These are phyloP conservation scores for Stratiomys singularior DNA, from an alignment of 2,888 invertebrate species.

Conservation along the genomic window DNA sequence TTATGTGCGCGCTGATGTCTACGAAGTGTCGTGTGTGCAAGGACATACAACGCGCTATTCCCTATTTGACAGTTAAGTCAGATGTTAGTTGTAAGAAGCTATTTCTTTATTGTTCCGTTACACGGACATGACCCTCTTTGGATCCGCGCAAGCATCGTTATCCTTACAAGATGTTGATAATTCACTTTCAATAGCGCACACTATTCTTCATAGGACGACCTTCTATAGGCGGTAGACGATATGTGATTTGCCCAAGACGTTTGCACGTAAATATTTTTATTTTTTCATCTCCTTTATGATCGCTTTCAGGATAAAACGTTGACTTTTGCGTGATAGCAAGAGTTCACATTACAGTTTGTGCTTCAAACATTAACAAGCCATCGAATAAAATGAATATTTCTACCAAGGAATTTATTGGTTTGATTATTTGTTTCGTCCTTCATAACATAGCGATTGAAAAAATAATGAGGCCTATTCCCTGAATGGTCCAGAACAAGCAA, in stretches of 20 bases:
- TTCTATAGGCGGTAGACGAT: constrained; percentile 7
- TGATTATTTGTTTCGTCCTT: too few species aligned
- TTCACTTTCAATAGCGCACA: constrained; percentile 17
- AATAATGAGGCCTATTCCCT: too few species aligned
- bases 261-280: constrained; percentile 34
- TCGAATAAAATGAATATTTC: too few species aligned
- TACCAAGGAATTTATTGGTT: too few species aligned
- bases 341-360: constrained; percentile 10
- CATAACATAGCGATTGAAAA: too few species aligned
- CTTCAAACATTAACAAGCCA: not conserved
- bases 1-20: constrained; percentile 29
- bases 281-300: not conserved
- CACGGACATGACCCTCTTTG: constrained; percentile 38
- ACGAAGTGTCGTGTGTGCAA: not conserved
- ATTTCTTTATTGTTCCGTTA: constrained; percentile 35
- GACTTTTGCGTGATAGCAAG: constrained; percentile 15
- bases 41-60: constrained; percentile 4
- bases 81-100: constrained; percentile 44
- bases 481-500: too few species aligned
- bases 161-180: constrained; percentile 37
- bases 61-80: constrained; percentile 51
- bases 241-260: constrained; percentile 8
- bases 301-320: not conserved
- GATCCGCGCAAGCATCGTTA: constrained; percentile 30
- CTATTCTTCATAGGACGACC: not conserved